These are phyloP conservation scores for Malacoraja senta DNA, from an alignment of 2,797 vertebrate genomes.

Conservation along the genomic window DNA sequence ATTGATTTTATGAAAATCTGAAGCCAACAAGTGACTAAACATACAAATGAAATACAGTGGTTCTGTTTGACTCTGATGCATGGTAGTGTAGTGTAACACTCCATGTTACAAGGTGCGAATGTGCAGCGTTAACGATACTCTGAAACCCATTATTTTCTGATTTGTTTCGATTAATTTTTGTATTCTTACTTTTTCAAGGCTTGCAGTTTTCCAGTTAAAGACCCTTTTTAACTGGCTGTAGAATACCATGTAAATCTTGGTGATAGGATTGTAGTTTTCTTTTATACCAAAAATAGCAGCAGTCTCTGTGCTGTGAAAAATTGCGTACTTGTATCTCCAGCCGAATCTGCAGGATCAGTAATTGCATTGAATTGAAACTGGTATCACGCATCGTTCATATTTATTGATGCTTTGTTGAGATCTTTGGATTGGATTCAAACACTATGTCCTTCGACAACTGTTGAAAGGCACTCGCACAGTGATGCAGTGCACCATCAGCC, in stretches of 20 bases:
- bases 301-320: not conserved
- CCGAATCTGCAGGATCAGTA: not conserved
- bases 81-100: not conserved
- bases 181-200: not conserved
- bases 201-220: constrained; percentile 23
- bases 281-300: constrained; percentile 3
- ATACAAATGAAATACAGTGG: not conserved
- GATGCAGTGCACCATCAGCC: not conserved
- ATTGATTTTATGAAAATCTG: not conserved
- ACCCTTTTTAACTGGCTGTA: not conserved
- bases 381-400: not conserved
- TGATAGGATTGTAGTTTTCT: not conserved
- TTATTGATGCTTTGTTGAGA: not conserved
- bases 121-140: not conserved
- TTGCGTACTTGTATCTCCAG: not conserved
- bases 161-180: not conserved
- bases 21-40: not conserved
- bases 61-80: not conserved
- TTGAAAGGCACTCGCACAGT: not conserved
- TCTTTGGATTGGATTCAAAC: not conserved
- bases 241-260: not conserved
- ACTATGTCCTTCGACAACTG: not conserved
- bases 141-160: constrained; percentile 19
- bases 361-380: not conserved
- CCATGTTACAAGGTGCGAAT: not conserved